Evolutionary conservation across 2,888 invertebrate genomes (phyloP).

Genomic region (Elmis aenea): DNA sequence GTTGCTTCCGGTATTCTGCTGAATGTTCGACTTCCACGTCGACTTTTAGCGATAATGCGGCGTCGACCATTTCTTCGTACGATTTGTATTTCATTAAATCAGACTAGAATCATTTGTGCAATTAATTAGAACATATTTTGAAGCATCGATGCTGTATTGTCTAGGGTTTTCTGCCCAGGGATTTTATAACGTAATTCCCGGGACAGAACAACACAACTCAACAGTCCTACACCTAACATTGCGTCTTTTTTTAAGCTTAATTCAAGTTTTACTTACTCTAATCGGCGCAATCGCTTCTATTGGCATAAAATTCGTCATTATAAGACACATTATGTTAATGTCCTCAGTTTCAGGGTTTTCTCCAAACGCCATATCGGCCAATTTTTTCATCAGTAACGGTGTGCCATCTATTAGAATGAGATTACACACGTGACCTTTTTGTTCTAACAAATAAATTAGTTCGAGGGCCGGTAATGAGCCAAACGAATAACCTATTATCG

Average conservation of each 20-base stretch:
- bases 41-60: conserved; percentile 47
- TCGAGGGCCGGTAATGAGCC: conserved; percentile 76
- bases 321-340: conserved; percentile 50
- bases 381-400: conserved; percentile 58
- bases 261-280: no score
- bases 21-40: conserved; percentile 43
- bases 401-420: conserved; percentile 73
- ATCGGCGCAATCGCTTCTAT: conserved; percentile 8
- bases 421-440: conserved; percentile 57
- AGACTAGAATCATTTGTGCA: no score
- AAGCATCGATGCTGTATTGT: no score
- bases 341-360: conserved; percentile 51
- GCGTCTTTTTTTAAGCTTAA: no score
- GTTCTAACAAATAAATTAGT: conserved; percentile 67
- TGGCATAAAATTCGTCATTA: conserved; percentile 42
- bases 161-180: no score
- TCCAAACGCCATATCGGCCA: conserved; percentile 46
- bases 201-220: no score
- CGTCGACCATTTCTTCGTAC: conserved; percentile 55
- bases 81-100: conserved; percentile 53
- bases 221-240: no score
- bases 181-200: no score
- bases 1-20: conserved; percentile 42
- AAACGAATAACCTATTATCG: conserved; percentile 82
- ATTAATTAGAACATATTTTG: no score